Conservation (phyloP, 2,888 invertebrate genomes). For the Dasysyrphus albostriatus region DNA sequence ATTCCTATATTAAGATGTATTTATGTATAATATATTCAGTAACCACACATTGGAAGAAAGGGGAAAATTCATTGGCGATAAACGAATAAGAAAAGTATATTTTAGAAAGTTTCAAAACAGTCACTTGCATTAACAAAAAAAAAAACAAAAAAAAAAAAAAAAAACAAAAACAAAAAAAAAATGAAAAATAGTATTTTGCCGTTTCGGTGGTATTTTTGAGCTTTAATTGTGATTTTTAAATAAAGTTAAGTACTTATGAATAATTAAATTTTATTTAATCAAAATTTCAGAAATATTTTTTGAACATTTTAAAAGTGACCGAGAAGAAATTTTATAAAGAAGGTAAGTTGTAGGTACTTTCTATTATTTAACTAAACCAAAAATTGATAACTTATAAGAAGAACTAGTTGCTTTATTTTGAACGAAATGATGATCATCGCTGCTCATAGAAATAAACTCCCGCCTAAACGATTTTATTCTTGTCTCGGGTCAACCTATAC, state of each 20-base stretch:
- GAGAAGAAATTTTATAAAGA: too few species aligned
- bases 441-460: too few species aligned
- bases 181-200: slow-evolving; percentile 59
- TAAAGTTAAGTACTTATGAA: slow-evolving; percentile 58
- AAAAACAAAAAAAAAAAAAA: slow-evolving; percentile 7
- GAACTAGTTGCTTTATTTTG: too few species aligned
- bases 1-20: slow-evolving; percentile 54
- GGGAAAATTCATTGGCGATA: slow-evolving; percentile 24
- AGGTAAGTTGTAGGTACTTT: too few species aligned
- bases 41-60: neutral
- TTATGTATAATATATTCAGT: neutral
- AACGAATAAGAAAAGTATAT: slow-evolving; percentile 29
- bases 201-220: slow-evolving; percentile 73
- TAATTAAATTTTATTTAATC: neutral
- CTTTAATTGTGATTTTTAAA: slow-evolving; percentile 76
- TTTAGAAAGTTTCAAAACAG: slow-evolving; percentile 36
- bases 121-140: slow-evolving; percentile 21
- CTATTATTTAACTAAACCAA: too few species aligned
- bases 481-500: too few species aligned
- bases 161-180: slow-evolving; percentile 26
- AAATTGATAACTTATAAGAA: too few species aligned
- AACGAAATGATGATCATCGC: too few species aligned
- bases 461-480: too few species aligned
- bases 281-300: too few species aligned
- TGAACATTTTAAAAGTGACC: too few species aligned